Evolutionary conservation across 2,888 invertebrate genomes (phyloP).

Genomic region (Andrena dorsata): DNA sequence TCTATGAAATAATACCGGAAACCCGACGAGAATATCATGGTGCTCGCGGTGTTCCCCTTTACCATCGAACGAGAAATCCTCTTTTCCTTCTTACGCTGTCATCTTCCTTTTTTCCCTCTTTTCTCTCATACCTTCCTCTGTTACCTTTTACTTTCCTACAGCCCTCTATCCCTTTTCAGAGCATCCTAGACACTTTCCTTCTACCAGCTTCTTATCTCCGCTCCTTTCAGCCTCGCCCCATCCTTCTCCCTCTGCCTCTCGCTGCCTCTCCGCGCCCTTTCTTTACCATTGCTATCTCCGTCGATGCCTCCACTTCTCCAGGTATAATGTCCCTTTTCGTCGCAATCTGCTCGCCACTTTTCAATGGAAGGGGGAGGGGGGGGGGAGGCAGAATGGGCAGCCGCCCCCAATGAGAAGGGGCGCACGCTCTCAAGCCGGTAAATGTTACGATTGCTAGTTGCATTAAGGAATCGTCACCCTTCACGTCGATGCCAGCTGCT

Average conservation of each 20-base stretch:
- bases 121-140: conserved; percentile 1
- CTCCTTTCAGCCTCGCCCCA: conserved; percentile 48
- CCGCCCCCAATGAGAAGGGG: conserved; percentile 35
- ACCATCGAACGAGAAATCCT: conserved; percentile 31
- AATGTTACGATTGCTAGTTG: conserved; percentile 73
- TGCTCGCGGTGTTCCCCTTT: conserved; percentile 29
- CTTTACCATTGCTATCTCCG: conserved; percentile 61
- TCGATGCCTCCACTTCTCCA: conserved; percentile 62
- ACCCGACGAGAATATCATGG: conserved; percentile 57
- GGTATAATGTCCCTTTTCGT: conserved; percentile 67
- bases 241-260: not conserved
- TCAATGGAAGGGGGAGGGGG: conserved; percentile 32
- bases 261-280: not conserved
- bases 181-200: conserved; percentile 50
- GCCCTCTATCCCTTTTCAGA: conserved; percentile 13
- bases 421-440: conserved; percentile 65
- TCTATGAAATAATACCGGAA: conserved; percentile 64
- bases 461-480: conserved; percentile 59
- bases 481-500: conserved; percentile 42
- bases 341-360: conserved; percentile 77
- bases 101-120: conserved; percentile 20
- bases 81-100: conserved; percentile 9
- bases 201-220: conserved; percentile 58
- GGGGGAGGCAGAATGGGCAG: conserved; percentile 39
- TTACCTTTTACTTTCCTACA: conserved; percentile 38